Base-by-base conservation (phyloP, 1,140 invertebrate species). In the Aphelenchoides avenae region DNA sequence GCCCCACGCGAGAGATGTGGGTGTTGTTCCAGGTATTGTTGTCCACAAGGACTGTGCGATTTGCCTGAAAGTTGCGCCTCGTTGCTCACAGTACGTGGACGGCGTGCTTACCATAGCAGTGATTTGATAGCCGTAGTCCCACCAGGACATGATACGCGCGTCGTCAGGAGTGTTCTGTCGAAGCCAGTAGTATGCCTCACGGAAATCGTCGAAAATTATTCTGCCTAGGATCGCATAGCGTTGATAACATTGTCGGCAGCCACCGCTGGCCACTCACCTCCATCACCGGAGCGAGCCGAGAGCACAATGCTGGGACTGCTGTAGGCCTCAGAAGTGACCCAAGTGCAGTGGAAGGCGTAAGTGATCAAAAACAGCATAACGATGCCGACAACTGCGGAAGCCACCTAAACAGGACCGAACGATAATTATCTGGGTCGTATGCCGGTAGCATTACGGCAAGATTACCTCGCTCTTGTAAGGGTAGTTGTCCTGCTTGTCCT, bases 11-110 rank as follows among this genome's bases (percentile, higher is more conserved):
- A 7, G 93, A 92, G 75, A 99, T 99, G 78, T 99, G 94, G 67
- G 89, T 94, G 80, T 99, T 99, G 79, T 99, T 99, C 94, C 94
- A 98, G 0, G 94, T 98, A 66, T 85, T 85, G 80, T 99, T 99
- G 79, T 98, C 94, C 2, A 98, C 94, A 57, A 99, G 80, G 0
- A 92, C n/a, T n/a, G n/a, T n/a, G n/a, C n/a, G n/a, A n/a, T n/a
- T 87, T 5, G 52, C 52, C 52, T 53, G 29, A 3, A 42, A 42
- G 18, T n/a, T 43, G 84, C 97, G 92, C 81, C 96, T 96, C 53
- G 39, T 37, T 13, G n/a, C 27, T 22, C 27, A 29, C 30, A 50
- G 49, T 55, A 30, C 18, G 37, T 24, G 31, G 66, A 66, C 85
- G 79, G 78, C 86, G 87, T 3, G 13, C 63, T 59, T 2, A 84